Base-by-base conservation (phyloP, 2,888 invertebrate species). In the Conistra vaccinii region DNA sequence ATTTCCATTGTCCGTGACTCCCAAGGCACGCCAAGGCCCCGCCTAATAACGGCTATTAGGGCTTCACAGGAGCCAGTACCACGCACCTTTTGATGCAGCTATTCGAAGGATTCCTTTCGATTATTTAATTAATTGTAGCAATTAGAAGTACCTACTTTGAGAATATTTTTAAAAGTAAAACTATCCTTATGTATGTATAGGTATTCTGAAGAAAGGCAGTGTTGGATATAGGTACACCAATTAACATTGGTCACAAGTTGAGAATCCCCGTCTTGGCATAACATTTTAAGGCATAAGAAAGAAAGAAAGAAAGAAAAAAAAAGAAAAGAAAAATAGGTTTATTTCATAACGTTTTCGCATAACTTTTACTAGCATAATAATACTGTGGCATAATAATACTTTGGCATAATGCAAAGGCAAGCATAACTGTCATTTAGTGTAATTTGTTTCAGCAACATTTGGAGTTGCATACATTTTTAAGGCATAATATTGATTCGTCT, bases 1-100 rank as follows among this genome's bases (percentile, higher is more conserved):
- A 70, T 76, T 80, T 72, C 77, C 69, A 81, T 76, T 73, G 81
- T 80, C 75, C 78, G 65, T 85, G 85, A 83, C 85, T 80, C 63
- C 71, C 26, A 20, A 58, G 71, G 69, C 73, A 76, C 61, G 77
- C 61, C 69, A 80, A 80, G 81, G 86, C 39, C 60, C 32, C 23
- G n/a, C 26, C 74, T 85, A 85, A 83, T 86, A 76, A 73, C 85
- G 0, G 68, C 35, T n/a, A 76, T 83, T 81, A 84, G n/a, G 32
- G n/a, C 14, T 61, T 55, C 32, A 70, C 80, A 57, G 81, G 65
- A 82, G 84, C 76, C n/a, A 2, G 48, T 12, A 12, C 20, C 23
- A 69, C 45, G 53, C 65, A 66, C 20, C 35, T 67, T 63, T 69
- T 66, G 45, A 35, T 58, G 39, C 6, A 5, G 48, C 20, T 35